Base-by-base conservation (phyloP, 2,797 vertebrate genomes). In the Lagorchestes hirsutus region DNA sequence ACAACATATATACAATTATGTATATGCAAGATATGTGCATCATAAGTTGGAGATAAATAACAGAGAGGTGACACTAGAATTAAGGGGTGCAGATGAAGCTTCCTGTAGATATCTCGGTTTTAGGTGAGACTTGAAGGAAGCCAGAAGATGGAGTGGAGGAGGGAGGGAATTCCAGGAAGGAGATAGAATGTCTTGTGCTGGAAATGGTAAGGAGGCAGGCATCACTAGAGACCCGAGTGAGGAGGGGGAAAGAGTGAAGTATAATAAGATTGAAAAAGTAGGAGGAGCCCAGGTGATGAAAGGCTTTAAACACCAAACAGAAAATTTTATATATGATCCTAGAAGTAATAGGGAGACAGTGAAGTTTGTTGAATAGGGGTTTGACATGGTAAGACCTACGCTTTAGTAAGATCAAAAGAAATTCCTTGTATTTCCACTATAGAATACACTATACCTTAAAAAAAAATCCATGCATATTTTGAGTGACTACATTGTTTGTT, bases 361-460 rank as follows among this genome's bases (percentile, higher is more conserved):
- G 22, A 46, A 87, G 22, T 87, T 50, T 46, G 22, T 87, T 87
- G 40, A 40, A 46, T 13, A 62, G 13, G 12, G 59, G 59, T 82
- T 6, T 82, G 67, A 40, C 8, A 12, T 87, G n/a, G n/a, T n/a
- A 87, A 87, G n/a, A 87, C 8, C 40, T 87, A 22, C 22, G 27
- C 40, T 46, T 87, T 27, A 87, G 40, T 9, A 46, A 46, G 52
- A 31, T 90, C 91, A 90, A 91, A 93, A 67, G 56, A 92, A 93
- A 93, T 50, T 29, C 14, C 29, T 90, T 92, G 34, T 31, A 24
- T 93, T 95, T 92, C 67, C 18, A 0, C 28, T 74, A 24, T 31
- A 40, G 29, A 93, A 31, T 0, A 0, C 0, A 0, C 5, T 0
- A 54, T 46, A 46, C 58, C 92, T 91, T 93, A 22, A 92, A 54